A percentile compares a stretch with the other conserved stretches of the same genome.
These are phyloP conservation scores for Triplophysa tibetana DNA, from an alignment of 2,113 vertebrate genomes.

Conservation along the genomic window DNA sequence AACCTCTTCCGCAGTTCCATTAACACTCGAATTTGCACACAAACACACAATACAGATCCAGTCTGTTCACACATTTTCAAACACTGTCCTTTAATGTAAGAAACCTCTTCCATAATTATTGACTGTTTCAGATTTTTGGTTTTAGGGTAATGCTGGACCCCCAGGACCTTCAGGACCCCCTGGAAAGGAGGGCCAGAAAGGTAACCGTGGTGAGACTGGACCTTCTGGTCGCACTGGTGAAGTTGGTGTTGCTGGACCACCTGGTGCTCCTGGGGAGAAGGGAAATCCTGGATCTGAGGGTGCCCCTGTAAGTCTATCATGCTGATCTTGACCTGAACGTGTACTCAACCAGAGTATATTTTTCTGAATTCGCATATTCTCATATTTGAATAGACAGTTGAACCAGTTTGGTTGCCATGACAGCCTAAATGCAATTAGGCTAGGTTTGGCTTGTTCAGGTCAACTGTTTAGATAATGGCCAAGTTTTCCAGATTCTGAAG, in stretches of 20 bases:
- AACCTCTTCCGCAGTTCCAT: constrained; percentile 43
- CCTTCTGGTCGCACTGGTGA: constrained; percentile 89
- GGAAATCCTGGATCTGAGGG: constrained; percentile 87
- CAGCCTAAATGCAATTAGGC: too few relatives aligned
- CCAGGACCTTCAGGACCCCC: constrained; percentile 83
- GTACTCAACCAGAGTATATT: too few relatives aligned
- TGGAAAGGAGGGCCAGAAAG: constrained; percentile 94
- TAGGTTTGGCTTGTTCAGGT: too few relatives aligned
- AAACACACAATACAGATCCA: too few relatives aligned
- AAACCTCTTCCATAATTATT: not conserved
- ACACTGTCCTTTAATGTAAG: too few relatives aligned
- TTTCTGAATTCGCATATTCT: not conserved
- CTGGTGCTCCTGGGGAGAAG: constrained; percentile 88
- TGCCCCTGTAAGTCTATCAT: constrained; percentile 76
- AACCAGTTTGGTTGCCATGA: not conserved
- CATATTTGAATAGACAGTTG: not conserved
- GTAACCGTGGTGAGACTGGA: constrained; percentile 94
- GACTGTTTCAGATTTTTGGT: constrained; percentile 7
- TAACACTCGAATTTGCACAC: too few relatives aligned
- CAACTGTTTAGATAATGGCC: too few relatives aligned
- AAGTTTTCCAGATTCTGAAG: not conserved
- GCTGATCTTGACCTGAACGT: too few relatives aligned
- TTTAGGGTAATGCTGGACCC: constrained; percentile 88
- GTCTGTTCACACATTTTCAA: not conserved
- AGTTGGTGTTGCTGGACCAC: constrained; percentile 81